Base-by-base conservation (phyloP, 1,140 invertebrate species). In the Drosophila sechellia region DNA sequence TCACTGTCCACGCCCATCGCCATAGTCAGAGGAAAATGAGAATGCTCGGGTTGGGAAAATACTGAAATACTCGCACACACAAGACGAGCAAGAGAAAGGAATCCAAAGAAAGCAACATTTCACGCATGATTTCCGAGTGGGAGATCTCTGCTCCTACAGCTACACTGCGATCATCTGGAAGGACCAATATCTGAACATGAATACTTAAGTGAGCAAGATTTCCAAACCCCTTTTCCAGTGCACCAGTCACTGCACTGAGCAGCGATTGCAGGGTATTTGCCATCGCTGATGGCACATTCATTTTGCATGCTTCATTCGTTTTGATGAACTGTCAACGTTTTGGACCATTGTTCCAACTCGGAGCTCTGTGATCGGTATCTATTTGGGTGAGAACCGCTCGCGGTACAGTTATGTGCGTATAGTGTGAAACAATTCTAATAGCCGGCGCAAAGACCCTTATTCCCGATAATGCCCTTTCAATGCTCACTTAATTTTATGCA, bases 321-420 rank as follows among this genome's bases (percentile, higher is more conserved):
- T 84, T 89, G 84, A 89, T 85, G 85, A 90, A 89, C 85, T 89
- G 84, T 89, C 84, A 89, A 90, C 83, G 76, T 75, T 81, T 81
- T 78, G 79, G 77, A 37, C 58, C 56, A 81, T 86, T 86, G 81
- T 86, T 37, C 35, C 43, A 17, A 34, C 11, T 6, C 49, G 5
- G 31, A 25, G 43, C 48, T 27, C 56, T 1, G 48, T 0, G 22
- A 25, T 11, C 11, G 5, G n/a, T 50, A 20, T 58, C 13, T 58
- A 17, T 39, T 58, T 50, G 48, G 15, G 49, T 52, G 49, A 46
- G 59, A 42, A 42, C 31, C 54, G 46, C 43, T 42, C 4, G n/a
- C 53, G 55, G 84, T 87, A 86, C 81, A 77, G 83, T 81, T 89
- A 87, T 81, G 83, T 42, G 48, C 57, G 59, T 64, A 43, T 50